Conservation (phyloP, 2,797 vertebrate genomes). For the Hylomyscus alleni region DNA sequence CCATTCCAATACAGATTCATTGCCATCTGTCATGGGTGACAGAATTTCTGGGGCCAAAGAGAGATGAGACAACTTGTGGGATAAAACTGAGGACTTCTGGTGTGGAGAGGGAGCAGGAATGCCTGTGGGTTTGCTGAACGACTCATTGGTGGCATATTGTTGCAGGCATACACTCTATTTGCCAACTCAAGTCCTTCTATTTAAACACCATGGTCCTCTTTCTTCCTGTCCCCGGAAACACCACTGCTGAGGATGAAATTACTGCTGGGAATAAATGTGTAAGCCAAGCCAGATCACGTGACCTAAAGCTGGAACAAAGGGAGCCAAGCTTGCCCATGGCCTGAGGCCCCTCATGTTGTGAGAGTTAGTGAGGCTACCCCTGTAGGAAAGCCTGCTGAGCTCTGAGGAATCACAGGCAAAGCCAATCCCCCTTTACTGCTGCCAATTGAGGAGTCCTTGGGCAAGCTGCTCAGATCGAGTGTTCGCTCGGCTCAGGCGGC, state of each 20-base stretch:
- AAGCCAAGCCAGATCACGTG: not conserved
- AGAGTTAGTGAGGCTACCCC: not conserved
- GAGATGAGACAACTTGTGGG: slow-evolving; percentile 10
- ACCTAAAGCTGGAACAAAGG: not conserved
- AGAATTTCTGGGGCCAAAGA: slow-evolving; percentile 54
- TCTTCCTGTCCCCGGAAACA: not conserved
- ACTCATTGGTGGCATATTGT: not conserved
- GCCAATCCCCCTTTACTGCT: not conserved
- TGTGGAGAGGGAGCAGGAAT: not conserved
- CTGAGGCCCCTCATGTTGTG: not conserved
- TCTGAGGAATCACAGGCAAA: not conserved
- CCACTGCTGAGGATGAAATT: not conserved
- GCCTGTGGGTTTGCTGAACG: not conserved
- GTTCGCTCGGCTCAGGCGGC: not conserved
- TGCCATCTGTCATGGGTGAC: slow-evolving; percentile 12
- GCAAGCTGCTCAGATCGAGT: not conserved
- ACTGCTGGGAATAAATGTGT: not conserved
- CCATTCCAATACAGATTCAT: slow-evolving; percentile 58
- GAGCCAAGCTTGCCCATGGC: not conserved
- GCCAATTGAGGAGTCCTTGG: not conserved
- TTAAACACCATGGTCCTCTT: not conserved
- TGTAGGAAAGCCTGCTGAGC: not conserved
- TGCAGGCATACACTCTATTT: not conserved
- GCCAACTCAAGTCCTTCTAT: not conserved
- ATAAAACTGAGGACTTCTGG: not conserved